Evolutionary conservation across 64 coral and sea anemone genomes (phyloP).

Genomic region (Porites lutea): DNA sequence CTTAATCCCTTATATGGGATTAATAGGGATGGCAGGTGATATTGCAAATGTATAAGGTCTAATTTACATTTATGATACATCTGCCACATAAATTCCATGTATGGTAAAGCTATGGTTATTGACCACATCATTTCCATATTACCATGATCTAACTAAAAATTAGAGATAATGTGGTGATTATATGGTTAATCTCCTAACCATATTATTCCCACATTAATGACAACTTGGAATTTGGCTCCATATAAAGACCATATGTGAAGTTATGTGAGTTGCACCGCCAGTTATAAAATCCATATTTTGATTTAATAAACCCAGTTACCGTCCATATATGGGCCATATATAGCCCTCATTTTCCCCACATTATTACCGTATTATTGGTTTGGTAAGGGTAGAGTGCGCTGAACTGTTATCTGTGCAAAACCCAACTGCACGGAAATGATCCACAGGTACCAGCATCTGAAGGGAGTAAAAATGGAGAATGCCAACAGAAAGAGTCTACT

Average conservation of each 20-base stretch:
- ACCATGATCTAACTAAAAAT: neutral
- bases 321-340: constrained; percentile 11
- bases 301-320: constrained; percentile 4
- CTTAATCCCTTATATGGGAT: constrained; percentile 3
- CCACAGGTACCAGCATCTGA: neutral
- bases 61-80: neutral
- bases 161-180: constrained; percentile 27
- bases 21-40: neutral
- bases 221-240: constrained; percentile 15
- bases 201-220: constrained; percentile 27
- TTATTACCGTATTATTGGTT: neutral
- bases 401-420: constrained; percentile 3
- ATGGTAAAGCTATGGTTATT: constrained; percentile 16
- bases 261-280: neutral
- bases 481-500: constrained; percentile 2
- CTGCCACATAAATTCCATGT: constrained; percentile 27
- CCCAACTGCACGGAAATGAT: neutral
- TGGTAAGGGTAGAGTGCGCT: neutral
- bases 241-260: constrained; percentile 1
- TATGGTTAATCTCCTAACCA: constrained; percentile 25
- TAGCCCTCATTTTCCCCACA: neutral
- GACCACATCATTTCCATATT: neutral
- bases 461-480: neutral
- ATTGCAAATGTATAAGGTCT: neutral
- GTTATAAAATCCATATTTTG: constrained; percentile 36